Base-by-base conservation (phyloP, 2,888 invertebrate genomes). In the Panzeria rudis region DNA sequence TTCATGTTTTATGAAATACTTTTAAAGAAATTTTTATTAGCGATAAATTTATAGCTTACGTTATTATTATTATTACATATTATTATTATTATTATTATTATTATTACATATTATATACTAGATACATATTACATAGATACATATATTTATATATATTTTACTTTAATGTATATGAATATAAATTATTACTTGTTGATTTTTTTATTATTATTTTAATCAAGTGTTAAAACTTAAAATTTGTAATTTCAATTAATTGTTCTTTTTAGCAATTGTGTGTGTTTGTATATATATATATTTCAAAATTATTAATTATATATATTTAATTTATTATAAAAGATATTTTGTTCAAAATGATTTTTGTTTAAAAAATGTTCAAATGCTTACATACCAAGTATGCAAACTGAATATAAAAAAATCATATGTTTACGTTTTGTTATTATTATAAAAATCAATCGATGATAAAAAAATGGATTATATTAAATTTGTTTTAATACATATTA, bases 21-120 rank as follows among this genome's bases (percentile, higher is more conserved):
- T 85, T 82, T 82, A 85, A 85, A 82, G 82, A 82, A 85, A 78
- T 85, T 82, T 84, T 85, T 85, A 85, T 85, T 85, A 85, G 85
- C 85, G 82, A 73, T 85, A 85, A 85, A 59, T 75, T 85, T 82
- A 78, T 82, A 85, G 78, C 85, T 85, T 82, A 85, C 23, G 66
- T 66, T 50, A 50, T 66, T n/a, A 29, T 29, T 29, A 4, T 29
- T 29, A 29, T 29, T 29, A n/a, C n/a, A n/a, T n/a, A 29, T 29
- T 29, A 29, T 29, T 29, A 29, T 29, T 29, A 29, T 4, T 29
- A 29, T 29, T 29, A 29, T 4, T 29, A 29, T 29, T 68, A 75
- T 85, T 73, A 71, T 77, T 80, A 81, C 76, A 85, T 73, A 71
- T 77, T 80, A 81, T 79, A 85, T 82, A 64, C 85, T 85, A 85